Evolutionary conservation across 2,113 vertebrate species (phyloP), one percentile per base, ranked within the genome.

Genomic region (Numida meleagris): DNA sequence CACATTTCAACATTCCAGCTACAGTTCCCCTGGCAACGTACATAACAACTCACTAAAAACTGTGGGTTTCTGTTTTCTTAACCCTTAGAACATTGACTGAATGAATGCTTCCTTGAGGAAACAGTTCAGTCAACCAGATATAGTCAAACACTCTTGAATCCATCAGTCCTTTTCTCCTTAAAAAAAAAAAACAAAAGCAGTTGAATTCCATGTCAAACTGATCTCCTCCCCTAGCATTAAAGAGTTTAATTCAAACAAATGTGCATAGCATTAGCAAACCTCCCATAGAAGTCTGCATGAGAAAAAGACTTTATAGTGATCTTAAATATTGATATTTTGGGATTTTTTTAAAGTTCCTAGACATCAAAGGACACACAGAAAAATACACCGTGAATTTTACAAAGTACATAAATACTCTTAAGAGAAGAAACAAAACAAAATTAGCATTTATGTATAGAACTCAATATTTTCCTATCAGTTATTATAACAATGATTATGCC

Each of bases 51-150:
- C 95, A 87, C 82, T 94, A 95, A 96, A 53, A 93, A 96, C 96
- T 96, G 87, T 92, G 94, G 76, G 88, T 97, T 97, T 98, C 95
- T 98, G 93, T 98, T 98, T 97, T 97, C 96, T 98, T 98, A 98
- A 98, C 97, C 97, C 98, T 98, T 98, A 97, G 94, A 95, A 96
- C 94, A 89, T 91, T 88, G 93, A 95, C 76, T 96, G 96, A 97
- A 97, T 95, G 96, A 98, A 98, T 96, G 98, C 96, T 98, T 98
- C 98, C 98, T 98, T 86, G 58, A 97, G 96, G 96, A 98, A 98
- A 96, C 86, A 93, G 93, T 96, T 96, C 95, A 95, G 82, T 78
- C 79, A 86, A 94, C 72, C 80, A 95, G 93, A 93, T 94, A 93
- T 86, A 83, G 91, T 94, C 95, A 96, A 94, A 92, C 65, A 84